Percentiles rank a stretch among this genome's conserved stretches.
Conservation (phyloP, 2,888 invertebrate genomes). For the Cacoxenus indagator region DNA sequence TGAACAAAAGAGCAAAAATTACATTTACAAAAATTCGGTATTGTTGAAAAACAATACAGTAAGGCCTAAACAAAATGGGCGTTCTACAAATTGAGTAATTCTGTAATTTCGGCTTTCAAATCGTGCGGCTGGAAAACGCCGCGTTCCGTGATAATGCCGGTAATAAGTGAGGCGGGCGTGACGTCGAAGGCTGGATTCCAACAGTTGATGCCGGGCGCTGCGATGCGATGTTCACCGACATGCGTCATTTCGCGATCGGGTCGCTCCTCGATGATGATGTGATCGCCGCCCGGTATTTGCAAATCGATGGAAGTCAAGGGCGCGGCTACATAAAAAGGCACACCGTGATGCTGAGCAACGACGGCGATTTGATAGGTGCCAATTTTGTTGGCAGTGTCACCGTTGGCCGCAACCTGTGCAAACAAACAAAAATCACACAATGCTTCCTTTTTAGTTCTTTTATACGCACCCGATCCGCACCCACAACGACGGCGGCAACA, state of each 20-base stretch:
- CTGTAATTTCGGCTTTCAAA: slow-evolving; percentile 62
- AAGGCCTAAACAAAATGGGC: background rate
- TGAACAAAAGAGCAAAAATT: background rate
- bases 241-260: slow-evolving; percentile 93
- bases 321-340: slow-evolving; percentile 96
- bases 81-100: slow-evolving; percentile 51
- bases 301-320: slow-evolving; percentile 93
- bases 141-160: slow-evolving; percentile 93
- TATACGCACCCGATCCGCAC: slow-evolving; percentile 92
- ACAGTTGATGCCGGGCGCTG: slow-evolving; percentile 89
- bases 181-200: slow-evolving; percentile 99
- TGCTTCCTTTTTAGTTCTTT: too few relatives aligned
- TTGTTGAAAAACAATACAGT: slow-evolving; percentile 3
- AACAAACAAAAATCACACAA: background rate
- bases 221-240: slow-evolving; percentile 87
- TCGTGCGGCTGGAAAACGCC: slow-evolving; percentile 83
- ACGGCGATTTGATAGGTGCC: slow-evolving; percentile 97
- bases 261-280: slow-evolving; percentile 94
- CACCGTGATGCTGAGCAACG: slow-evolving; percentile 87
- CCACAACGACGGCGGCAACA: slow-evolving; percentile 94
- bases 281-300: slow-evolving; percentile 81
- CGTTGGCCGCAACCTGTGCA: slow-evolving; percentile 93
- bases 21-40: background rate
- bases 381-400: slow-evolving; percentile 99
- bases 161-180: slow-evolving; percentile 92